Conservation (phyloP, 2,888 invertebrate species). For the Brachylomia viminalis region DNA sequence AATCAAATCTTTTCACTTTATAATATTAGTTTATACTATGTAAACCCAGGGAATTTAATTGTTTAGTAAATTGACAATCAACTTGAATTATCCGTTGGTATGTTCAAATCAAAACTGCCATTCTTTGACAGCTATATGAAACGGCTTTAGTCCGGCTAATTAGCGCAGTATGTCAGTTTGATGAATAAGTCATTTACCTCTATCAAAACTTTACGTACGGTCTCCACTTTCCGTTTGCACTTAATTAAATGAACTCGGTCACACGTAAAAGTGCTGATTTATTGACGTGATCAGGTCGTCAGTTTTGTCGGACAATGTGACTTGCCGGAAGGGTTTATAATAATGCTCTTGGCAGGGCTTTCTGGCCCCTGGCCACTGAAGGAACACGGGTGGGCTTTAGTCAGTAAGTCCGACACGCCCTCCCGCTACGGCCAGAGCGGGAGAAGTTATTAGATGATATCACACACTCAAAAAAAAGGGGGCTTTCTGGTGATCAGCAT, state of each 20-base stretch:
- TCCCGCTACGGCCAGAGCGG: too few relatives aligned
- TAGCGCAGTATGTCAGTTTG: not conserved
- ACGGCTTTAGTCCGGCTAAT: not conserved
- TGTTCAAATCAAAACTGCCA: not conserved
- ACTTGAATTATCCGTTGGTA: not conserved
- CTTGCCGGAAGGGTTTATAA: conserved; percentile 14
- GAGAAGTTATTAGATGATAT: too few relatives aligned
- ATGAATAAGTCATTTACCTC: not conserved
- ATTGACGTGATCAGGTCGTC: not conserved
- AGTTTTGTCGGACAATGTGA: not conserved
- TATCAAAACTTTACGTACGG: not conserved
- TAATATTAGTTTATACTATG: too few relatives aligned
- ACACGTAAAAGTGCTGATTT: not conserved
- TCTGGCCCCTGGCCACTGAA: too few relatives aligned
- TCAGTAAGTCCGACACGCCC: too few relatives aligned
- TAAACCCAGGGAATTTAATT: not conserved
- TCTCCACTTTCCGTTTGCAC: not conserved
- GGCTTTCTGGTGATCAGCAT: not conserved
- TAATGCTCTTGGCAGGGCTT: not conserved
- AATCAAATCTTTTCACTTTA: too few relatives aligned
- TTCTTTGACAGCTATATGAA: not conserved
- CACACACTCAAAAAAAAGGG: not conserved
- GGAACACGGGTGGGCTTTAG: too few relatives aligned
- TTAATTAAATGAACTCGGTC: conserved; percentile 19
- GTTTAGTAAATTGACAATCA: not conserved